These are phyloP conservation scores for Corythoichthys intestinalis DNA, from an alignment of 2,113 vertebrate genomes.

Conservation along the genomic window DNA sequence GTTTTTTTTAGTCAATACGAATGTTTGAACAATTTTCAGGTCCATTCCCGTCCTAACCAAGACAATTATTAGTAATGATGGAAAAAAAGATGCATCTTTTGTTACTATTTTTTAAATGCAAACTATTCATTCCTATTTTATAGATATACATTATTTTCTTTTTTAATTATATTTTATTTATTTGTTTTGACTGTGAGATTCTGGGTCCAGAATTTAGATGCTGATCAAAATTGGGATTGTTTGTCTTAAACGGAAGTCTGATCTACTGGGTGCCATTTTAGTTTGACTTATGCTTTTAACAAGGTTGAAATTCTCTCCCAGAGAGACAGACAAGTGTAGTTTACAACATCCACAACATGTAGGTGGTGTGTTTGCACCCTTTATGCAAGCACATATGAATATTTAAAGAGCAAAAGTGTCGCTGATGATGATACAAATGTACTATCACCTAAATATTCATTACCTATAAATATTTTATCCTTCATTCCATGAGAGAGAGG, in stretches of 20 bases:
- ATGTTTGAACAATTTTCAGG: too few relatives aligned
- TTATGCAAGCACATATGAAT: slow-evolving; percentile 65
- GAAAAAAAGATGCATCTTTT: too few relatives aligned
- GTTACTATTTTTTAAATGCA: too few relatives aligned
- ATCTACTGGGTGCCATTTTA: neutral
- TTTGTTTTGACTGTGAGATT: neutral
- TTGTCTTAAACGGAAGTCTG: neutral
- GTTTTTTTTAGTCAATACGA: too few relatives aligned
- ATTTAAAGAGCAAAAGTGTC: slow-evolving; percentile 62
- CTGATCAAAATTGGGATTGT: neutral
- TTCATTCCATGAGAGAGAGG: too few relatives aligned
- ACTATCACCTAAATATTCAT: slow-evolving; percentile 68
- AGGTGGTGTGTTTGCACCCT: slow-evolving; percentile 39
- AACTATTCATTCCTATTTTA: too few relatives aligned
- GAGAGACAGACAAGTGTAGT: slow-evolving; percentile 7
- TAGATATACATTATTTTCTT: too few relatives aligned
- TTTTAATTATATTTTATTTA: too few relatives aligned
- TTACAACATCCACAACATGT: slow-evolving; percentile 12
- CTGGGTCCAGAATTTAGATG: neutral
- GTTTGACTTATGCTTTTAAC: slow-evolving; percentile 11
- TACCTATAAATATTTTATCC: slow-evolving; percentile 69
- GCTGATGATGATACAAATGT: slow-evolving; percentile 52
- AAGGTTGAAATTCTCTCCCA: slow-evolving; percentile 5
- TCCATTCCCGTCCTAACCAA: too few relatives aligned
- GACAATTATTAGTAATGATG: too few relatives aligned